Percentiles rank a stretch among this genome's conserved stretches.
phyloP scores from a whole-genome alignment of 1,140 invertebrate species.

The Geopemphigus sp. region DNA sequence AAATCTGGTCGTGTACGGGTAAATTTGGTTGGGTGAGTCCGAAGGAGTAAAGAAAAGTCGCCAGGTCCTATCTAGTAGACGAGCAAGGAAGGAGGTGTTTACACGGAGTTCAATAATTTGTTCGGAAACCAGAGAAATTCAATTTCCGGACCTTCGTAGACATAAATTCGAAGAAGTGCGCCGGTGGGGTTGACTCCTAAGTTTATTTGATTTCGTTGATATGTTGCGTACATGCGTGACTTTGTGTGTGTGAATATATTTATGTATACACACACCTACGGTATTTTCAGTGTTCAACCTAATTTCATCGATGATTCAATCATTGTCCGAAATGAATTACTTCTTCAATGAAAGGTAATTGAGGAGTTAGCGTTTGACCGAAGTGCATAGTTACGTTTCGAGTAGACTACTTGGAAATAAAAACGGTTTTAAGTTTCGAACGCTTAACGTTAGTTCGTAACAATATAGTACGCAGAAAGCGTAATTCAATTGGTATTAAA shows the following conservation, averaged over 20 bases:
- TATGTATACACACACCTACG: background rate
- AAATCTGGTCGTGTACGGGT: background rate
- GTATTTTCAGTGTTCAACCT: background rate
- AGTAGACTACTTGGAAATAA: too few species aligned
- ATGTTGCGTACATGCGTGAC: background rate
- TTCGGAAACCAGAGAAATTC: constrained; percentile 22
- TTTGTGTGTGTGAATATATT: background rate
- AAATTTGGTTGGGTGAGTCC: background rate
- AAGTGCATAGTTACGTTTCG: background rate
- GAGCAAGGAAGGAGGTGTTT: background rate
- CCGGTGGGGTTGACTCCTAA: background rate
- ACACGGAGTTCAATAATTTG: constrained; percentile 38
- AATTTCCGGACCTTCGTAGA: constrained; percentile 4
- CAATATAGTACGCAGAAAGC: too few species aligned
- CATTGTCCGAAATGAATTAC: background rate
- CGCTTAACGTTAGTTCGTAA: too few species aligned
- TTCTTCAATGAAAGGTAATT: too few species aligned
- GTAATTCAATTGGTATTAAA: background rate
- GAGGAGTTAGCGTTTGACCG: background rate
- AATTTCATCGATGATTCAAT: background rate
- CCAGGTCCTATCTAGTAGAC: background rate
- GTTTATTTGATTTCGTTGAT: background rate
- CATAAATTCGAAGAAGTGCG: background rate
- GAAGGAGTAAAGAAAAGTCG: background rate
- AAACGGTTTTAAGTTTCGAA: too few species aligned